Evolutionary conservation across 64 coral and sea anemone species (phyloP).

Genomic region (Montipora cactus): DNA sequence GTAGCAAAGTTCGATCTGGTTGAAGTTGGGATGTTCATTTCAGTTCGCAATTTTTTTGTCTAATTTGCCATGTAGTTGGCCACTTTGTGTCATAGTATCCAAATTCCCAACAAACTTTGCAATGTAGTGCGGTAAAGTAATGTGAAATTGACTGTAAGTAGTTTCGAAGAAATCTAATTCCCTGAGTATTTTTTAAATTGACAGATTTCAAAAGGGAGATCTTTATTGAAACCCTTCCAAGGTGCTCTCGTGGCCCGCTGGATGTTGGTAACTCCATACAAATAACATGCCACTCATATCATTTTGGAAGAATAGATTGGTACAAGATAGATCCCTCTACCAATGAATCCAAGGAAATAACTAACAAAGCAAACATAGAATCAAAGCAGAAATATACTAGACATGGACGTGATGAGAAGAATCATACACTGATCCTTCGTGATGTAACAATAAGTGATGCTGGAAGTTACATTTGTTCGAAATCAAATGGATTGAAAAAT

Average conservation of each 20-base stretch:
- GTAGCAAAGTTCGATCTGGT: too few relatives aligned
- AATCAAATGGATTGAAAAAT: constrained; percentile 26
- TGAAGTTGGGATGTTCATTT: too few relatives aligned
- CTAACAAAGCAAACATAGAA: too few relatives aligned
- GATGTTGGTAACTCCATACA: neutral
- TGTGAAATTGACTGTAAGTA: neutral
- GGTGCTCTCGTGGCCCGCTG: neutral
- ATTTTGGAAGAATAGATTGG: neutral
- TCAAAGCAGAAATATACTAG: too few relatives aligned
- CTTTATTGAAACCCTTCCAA: neutral
- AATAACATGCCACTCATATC: neutral
- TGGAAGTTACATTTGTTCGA: constrained; percentile 13
- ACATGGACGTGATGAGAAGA: neutral
- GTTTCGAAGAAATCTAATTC: neutral
- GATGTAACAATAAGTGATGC: neutral
- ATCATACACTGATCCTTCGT: neutral
- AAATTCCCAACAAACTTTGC: too few relatives aligned
- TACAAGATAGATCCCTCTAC: constrained; percentile 15
- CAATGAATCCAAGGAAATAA: neutral
- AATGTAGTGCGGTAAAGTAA: too few relatives aligned
- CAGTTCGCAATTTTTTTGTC: too few relatives aligned
- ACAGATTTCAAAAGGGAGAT: constrained; percentile 2
- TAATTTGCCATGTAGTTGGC: too few relatives aligned
- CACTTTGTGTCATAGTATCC: too few relatives aligned
- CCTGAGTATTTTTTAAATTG: neutral